Conservation (phyloP, 64 coral and sea anemone species). For the Anthopleura sola region DNA sequence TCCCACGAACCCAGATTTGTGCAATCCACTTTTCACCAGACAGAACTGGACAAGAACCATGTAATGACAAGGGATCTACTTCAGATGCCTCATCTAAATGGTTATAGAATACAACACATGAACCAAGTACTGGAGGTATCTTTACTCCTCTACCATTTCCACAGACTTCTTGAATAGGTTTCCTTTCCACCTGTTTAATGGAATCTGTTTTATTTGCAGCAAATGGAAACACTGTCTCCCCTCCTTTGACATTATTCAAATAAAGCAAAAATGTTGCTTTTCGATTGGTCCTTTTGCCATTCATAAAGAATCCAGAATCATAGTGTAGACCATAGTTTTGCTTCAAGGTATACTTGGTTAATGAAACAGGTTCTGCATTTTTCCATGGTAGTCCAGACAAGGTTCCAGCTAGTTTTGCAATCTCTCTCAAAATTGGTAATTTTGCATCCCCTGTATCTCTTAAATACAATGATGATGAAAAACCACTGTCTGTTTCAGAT, state of each 20-base stretch:
- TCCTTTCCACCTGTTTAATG: constrained; percentile 20
- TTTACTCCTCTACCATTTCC: constrained; percentile 30
- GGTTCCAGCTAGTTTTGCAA: constrained; percentile 64
- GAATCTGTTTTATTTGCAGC: constrained; percentile 44
- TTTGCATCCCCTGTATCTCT: constrained; percentile 48
- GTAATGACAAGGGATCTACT: constrained; percentile 57
- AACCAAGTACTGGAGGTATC: constrained; percentile 43
- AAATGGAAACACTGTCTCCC: constrained; percentile 88
- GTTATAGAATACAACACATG: constrained; percentile 71
- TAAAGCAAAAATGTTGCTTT: constrained; percentile 71
- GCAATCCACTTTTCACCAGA: constrained; percentile 76
- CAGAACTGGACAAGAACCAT: constrained; percentile 76
- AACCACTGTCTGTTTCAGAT: constrained; percentile 71
- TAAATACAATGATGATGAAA: constrained; percentile 73
- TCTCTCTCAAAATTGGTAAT: constrained; percentile 48
- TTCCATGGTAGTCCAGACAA: constrained; percentile 68
- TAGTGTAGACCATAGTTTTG: constrained; percentile 82
- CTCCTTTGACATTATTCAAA: constrained; percentile 76
- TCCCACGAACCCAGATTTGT: constrained; percentile 76
- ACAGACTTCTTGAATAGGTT: constrained; percentile 42
- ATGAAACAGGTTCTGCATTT: constrained; percentile 67
- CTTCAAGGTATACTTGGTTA: constrained; percentile 63
- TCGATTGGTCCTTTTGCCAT: constrained; percentile 53
- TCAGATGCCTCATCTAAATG: constrained; percentile 33
- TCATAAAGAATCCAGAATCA: constrained; percentile 76